Evolutionary conservation across 2,888 invertebrate genomes (phyloP), one percentile per base, ranked within the genome.

Genomic region (Malthinus seriepunctatus): DNA sequence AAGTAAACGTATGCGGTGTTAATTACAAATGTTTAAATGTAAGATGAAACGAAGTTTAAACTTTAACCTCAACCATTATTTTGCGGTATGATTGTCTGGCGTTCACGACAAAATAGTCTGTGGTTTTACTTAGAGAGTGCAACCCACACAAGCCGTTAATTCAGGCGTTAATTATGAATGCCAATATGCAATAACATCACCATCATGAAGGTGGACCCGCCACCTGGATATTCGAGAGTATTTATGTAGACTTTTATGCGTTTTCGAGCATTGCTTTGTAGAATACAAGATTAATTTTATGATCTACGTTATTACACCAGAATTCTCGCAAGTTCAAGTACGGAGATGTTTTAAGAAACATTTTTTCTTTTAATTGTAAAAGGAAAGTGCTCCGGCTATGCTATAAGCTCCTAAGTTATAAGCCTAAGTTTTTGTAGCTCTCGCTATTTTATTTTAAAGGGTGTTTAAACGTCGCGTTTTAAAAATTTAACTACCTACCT

Each of bases 171-270:
- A 74, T 74, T 74, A 71, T 71, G 68, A 72, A 71, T 68, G 70
- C 71, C 71, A 72, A 73, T 73, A 73, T 71, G 71, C 69, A 70
- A 70, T 70, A 70, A 70, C 68, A 69, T 64, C 64, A 63, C 50
- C 63, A 62, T 57, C 60, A 64, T 62, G 64, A 64, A 67, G 69
- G 69, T 71, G 69, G 72, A 68, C 72, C n/a, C 73, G 70, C 73
- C 75, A 76, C 76, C 75, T 76, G 75, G 76, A 73, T 72, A 74
- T 73, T 69, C 69, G 72, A 72, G 73, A 75, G 74, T 76, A 76
- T 77, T 77, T 77, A 76, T 76, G 76, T 73, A 63, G 75, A 77
- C 76, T 74, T 77, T 77, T 76, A 77, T 76, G 75, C 69, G 71
- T 74, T 72, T 74, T 73, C 70, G 69, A 71, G 73, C 73, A 71